These are phyloP conservation scores for Gobionotothen gibberifrons DNA, from an alignment of 2,797 vertebrate species.

Conservation along the genomic window DNA sequence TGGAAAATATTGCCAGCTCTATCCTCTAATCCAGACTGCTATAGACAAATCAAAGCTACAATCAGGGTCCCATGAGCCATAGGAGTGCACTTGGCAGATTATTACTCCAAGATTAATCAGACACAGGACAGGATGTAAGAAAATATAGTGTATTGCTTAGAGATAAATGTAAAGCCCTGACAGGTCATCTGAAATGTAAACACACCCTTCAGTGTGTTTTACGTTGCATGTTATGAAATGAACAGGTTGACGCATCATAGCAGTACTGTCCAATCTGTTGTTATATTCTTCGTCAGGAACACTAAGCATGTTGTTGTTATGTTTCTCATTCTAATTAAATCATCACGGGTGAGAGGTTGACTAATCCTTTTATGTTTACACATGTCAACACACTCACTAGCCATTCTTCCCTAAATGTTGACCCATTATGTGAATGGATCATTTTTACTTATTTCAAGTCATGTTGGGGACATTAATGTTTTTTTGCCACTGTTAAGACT, in stretches of 20 bases:
- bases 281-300: not conserved
- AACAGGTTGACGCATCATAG: not conserved
- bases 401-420: not conserved
- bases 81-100: not conserved
- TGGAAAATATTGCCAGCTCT: not conserved
- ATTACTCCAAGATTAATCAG: constrained; percentile 3
- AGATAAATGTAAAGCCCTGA: constrained; percentile 11
- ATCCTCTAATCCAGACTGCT: constrained; percentile 3
- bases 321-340: constrained; percentile 35
- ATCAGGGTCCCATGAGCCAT: not conserved
- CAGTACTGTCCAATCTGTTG: not conserved
- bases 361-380: constrained; percentile 36
- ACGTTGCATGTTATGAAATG: not conserved
- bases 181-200: not conserved
- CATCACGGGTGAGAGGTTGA: constrained; percentile 21
- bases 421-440: constrained; percentile 44
- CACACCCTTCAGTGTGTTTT: not conserved
- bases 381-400: not conserved
- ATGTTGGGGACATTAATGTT: not conserved
- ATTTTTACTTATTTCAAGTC: constrained; percentile 5
- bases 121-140: constrained; percentile 1
- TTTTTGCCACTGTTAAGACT: not conserved
- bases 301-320: constrained; percentile 8
- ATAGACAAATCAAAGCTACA: not conserved
- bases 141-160: not conserved